Evolutionary conservation across 2,113 vertebrate genomes (phyloP).

Genomic region (Corythornis cristatus): DNA sequence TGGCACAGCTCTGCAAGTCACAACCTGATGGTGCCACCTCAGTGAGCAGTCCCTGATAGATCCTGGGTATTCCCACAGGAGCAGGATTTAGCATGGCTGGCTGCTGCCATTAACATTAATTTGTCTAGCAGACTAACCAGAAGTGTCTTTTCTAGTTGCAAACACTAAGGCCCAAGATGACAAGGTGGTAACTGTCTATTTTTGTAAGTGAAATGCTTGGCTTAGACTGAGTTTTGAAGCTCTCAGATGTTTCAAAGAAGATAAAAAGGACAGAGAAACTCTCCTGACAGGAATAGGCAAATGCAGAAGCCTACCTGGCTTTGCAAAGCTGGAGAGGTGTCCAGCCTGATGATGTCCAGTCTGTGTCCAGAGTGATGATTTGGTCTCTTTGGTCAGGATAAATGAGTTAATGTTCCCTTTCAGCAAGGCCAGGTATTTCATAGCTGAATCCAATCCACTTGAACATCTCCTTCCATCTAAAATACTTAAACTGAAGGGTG

Average conservation of each 20-base stretch:
- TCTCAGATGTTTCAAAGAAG: neutral
- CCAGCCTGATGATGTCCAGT: neutral
- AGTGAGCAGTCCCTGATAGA: neutral
- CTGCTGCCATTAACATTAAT: neutral
- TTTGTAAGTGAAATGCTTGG: neutral
- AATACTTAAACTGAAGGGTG: neutral
- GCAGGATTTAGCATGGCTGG: neutral
- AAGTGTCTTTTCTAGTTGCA: neutral
- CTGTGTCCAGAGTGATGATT: neutral
- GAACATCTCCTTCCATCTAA: neutral
- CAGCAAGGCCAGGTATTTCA: neutral
- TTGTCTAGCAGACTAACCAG: neutral
- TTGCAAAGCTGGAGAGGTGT: neutral
- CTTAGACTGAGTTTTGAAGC: neutral
- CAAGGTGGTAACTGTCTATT: neutral
- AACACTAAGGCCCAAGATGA: neutral
- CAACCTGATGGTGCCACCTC: neutral
- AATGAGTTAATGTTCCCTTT: neutral
- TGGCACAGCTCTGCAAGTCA: neutral
- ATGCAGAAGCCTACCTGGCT: neutral
- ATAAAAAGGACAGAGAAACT: neutral
- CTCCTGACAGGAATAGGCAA: neutral
- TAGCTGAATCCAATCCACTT: neutral
- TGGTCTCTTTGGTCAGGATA: neutral
- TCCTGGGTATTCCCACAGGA: neutral